Conservation (phyloP, 2,797 vertebrate genomes). For the Psittacula echo region DNA sequence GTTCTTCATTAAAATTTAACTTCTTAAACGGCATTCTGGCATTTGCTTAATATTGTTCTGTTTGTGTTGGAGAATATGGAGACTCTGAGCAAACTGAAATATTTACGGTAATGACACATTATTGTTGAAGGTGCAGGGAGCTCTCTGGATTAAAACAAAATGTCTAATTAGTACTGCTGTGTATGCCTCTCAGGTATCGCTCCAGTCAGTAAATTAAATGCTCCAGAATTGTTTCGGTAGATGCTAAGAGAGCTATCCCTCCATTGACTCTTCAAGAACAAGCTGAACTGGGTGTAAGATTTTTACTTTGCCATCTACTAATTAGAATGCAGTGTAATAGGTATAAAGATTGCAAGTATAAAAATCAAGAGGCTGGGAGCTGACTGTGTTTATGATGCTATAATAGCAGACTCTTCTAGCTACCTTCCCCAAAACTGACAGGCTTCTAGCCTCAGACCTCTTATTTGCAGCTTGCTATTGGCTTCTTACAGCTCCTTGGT, state of each 20-base stretch:
- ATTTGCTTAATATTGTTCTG: not conserved
- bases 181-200: not conserved
- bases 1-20: not conserved
- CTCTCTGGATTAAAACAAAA: not conserved
- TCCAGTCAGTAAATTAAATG: conserved; percentile 11
- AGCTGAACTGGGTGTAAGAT: not conserved
- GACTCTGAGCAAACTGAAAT: not conserved
- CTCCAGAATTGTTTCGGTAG: not conserved
- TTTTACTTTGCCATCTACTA: not conserved
- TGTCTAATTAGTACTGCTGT: not conserved
- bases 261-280: not conserved
- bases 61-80: not conserved
- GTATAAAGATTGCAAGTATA: not conserved
- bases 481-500: not conserved
- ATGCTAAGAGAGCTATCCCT: not conserved
- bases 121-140: not conserved
- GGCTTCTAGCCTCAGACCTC: not conserved
- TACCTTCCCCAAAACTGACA: not conserved
- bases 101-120: not conserved
- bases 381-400: not conserved
- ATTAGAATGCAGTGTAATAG: not conserved
- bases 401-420: not conserved
- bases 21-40: not conserved
- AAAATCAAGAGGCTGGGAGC: not conserved
- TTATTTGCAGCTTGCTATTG: not conserved